Percentiles rank a stretch among this genome's conserved stretches.
Evolutionary conservation across 2,797 vertebrate genomes (phyloP).

Genomic region (Parambassis ranga): DNA sequence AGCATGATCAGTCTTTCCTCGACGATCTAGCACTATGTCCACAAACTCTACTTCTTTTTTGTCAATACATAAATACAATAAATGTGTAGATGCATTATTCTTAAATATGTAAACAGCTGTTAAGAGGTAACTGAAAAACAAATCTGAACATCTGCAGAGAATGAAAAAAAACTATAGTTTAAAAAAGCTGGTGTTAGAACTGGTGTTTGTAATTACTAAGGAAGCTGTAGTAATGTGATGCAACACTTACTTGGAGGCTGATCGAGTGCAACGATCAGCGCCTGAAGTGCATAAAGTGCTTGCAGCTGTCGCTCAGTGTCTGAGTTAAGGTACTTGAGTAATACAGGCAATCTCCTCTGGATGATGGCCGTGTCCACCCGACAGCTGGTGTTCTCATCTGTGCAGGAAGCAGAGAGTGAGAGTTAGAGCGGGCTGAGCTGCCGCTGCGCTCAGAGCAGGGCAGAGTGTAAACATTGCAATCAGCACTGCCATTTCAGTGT

Average conservation of each 20-base stretch:
- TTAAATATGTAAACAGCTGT: too few species aligned
- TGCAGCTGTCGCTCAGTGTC: slow-evolving; percentile 98
- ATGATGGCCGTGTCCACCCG: slow-evolving; percentile 94
- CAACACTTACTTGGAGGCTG: slow-evolving; percentile 95
- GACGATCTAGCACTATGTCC: too few species aligned
- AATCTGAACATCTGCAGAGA: too few species aligned
- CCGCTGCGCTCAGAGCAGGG: background rate
- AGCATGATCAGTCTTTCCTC: too few species aligned
- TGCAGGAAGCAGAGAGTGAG: slow-evolving; percentile 23
- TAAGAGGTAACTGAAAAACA: too few species aligned
- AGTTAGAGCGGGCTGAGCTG: slow-evolving; percentile 7
- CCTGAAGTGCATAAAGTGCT: slow-evolving; percentile 99
- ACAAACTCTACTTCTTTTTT: too few species aligned
- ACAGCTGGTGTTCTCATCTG: slow-evolving; percentile 91
- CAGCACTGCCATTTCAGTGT: background rate
- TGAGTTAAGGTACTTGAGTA: slow-evolving; percentile 98
- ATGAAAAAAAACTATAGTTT: too few species aligned
- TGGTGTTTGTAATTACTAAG: too few species aligned
- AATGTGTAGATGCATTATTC: too few species aligned
- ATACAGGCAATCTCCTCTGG: slow-evolving; percentile 94
- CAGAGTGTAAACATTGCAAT: slow-evolving; percentile 19
- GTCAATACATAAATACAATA: too few species aligned
- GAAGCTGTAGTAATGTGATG: background rate
- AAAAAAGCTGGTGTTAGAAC: too few species aligned
- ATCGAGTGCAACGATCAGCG: slow-evolving; percentile 95